Conservation (phyloP, 2,888 invertebrate genomes). For the Drosophila ustulata region DNA sequence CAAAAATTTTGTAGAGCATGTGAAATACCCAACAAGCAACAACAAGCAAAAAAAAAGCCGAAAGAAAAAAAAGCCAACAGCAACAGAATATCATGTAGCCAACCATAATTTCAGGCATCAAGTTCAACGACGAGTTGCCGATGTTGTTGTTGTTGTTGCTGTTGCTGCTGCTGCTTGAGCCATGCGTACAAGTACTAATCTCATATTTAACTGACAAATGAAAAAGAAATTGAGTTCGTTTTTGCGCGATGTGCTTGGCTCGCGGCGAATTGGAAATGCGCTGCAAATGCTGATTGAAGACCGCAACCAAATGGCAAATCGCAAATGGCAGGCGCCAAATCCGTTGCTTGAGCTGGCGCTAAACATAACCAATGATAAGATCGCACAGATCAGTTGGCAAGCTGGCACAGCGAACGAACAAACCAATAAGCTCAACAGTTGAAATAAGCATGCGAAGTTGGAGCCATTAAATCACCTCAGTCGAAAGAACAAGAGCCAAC, state of each 20-base stretch:
- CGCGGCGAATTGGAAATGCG: conserved; percentile 1
- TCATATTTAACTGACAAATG: conserved; percentile 51
- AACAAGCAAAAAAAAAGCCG: background rate
- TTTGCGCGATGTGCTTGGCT: background rate
- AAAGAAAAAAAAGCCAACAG: conserved; percentile 6
- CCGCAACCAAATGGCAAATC: background rate
- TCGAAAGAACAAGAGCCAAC: conserved; percentile 36
- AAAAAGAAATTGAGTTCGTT: conserved; percentile 34
- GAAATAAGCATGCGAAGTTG: conserved; percentile 43
- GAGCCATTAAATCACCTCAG: conserved; percentile 57
- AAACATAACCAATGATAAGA: background rate
- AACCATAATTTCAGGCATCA: conserved; percentile 51
- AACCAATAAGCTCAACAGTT: conserved; percentile 11
- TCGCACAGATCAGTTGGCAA: background rate
- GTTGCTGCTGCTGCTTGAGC: background rate
- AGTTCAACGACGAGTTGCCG: conserved; percentile 8
- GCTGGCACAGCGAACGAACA: background rate
- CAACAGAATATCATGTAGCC: conserved; percentile 36
- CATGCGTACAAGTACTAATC: conserved; percentile 48
- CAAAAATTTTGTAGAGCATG: conserved; percentile 42
- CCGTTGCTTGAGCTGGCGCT: background rate
- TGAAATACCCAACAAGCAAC: conserved; percentile 21
- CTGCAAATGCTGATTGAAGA: conserved; percentile 13
- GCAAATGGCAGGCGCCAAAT: background rate
- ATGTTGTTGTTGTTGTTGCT: conserved; percentile 4